A percentile compares a stretch with the other conserved stretches of the same genome.
Evolutionary conservation across 2,888 invertebrate genomes (phyloP).

Genomic region (Cremastinae sp.): DNA sequence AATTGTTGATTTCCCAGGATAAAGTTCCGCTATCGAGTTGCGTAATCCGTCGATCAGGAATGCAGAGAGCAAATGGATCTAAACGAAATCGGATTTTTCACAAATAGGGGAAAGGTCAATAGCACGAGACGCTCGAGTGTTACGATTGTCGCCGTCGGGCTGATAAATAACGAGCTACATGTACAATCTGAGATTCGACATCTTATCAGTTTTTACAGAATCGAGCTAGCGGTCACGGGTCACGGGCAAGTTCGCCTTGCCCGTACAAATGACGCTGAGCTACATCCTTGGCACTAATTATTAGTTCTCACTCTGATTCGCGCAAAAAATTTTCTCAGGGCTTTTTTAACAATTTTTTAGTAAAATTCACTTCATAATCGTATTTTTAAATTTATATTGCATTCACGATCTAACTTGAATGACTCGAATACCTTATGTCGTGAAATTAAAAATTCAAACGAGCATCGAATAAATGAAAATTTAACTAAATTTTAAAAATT

Average conservation of each 20-base stretch:
- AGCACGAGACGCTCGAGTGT: not conserved
- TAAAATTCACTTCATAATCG: no score
- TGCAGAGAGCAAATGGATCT: not conserved
- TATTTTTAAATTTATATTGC: no score
- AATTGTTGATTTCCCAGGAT: no score
- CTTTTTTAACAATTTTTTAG: no score
- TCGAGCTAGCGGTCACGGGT: constrained; percentile 31
- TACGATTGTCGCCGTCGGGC: not conserved
- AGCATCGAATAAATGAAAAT: no score
- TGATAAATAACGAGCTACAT: not conserved
- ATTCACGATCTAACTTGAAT: no score
- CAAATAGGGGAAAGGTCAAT: constrained; percentile 20
- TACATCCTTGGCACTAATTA: constrained; percentile 41
- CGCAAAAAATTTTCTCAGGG: no score
- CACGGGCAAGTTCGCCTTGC: constrained; percentile 33
- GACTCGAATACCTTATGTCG: no score
- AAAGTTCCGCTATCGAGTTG: no score
- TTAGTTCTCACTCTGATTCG: not conserved
- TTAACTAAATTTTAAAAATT: no score
- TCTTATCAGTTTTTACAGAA: constrained; percentile 44
- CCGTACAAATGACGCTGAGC: not conserved
- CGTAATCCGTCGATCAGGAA: not conserved
- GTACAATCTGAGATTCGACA: not conserved
- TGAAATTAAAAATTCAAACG: no score
- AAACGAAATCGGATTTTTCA: constrained; percentile 14